Conservation (phyloP, 2,888 invertebrate genomes). For the Conomelus anceps region DNA sequence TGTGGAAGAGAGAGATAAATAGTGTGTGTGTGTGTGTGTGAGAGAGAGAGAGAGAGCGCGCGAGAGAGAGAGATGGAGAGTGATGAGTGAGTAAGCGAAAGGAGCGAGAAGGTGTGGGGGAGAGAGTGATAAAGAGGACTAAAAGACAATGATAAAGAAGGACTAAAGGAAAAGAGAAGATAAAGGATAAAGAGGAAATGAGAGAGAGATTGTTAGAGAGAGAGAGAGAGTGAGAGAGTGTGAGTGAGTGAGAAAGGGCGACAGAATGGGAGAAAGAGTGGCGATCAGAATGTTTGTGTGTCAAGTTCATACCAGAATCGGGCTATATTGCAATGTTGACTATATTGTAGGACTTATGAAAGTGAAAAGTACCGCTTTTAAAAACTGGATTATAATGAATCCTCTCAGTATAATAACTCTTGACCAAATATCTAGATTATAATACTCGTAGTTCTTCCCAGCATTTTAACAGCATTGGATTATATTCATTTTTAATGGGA, state of each 20-base stretch:
- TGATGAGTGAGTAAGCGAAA: not conserved
- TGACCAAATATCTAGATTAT: not conserved
- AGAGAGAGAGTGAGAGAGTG: not conserved
- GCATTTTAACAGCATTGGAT: too few species aligned
- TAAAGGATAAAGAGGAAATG: too few species aligned
- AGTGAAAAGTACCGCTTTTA: not conserved
- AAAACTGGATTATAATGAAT: not conserved
- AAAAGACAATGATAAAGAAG: too few species aligned
- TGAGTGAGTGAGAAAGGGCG: too few species aligned
- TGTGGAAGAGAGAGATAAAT: too few species aligned
- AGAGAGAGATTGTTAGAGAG: not conserved
- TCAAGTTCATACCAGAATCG: not conserved
- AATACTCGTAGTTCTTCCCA: not conserved
- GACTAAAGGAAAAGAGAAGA: too few species aligned
- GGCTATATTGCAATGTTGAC: not conserved
- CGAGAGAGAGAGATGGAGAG: not conserved
- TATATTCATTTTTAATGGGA: not conserved
- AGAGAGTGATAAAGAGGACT: too few species aligned
- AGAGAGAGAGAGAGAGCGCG: not conserved
- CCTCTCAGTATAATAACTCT: too few species aligned
- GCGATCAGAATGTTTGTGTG: not conserved
- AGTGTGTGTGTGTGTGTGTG: not conserved
- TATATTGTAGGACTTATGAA: not conserved
- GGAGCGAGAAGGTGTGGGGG: not conserved
- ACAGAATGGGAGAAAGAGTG: not conserved